Evolutionary conservation across 1,140 invertebrate genomes (phyloP).

Genomic region (Latrodectus geometricus): DNA sequence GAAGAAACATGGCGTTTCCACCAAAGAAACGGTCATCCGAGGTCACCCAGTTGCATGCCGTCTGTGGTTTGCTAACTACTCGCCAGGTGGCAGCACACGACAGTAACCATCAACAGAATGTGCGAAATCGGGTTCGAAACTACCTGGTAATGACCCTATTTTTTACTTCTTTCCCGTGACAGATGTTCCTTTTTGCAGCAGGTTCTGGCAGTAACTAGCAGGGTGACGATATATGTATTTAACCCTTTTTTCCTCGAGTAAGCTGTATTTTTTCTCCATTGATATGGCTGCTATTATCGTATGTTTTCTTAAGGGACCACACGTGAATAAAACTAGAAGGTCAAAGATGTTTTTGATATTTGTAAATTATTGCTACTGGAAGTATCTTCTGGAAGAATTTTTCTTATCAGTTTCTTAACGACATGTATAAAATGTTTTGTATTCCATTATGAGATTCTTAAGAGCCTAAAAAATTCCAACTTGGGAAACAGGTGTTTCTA

Average conservation of each 20-base stretch:
- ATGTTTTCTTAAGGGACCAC: not conserved
- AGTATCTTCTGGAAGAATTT: not conserved
- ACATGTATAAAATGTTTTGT: no score
- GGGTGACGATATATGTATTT: conserved; percentile 31
- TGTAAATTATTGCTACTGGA: not conserved
- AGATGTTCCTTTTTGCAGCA: conserved; percentile 41
- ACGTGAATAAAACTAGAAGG: conserved; percentile 5
- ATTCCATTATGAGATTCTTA: no score
- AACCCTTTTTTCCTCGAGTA: conserved; percentile 19
- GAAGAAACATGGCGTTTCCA: not conserved
- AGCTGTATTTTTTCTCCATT: not conserved
- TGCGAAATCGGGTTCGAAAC: conserved; percentile 24
- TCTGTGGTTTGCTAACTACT: not conserved
- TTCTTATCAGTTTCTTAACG: not conserved
- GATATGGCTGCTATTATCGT: conserved; percentile 8
- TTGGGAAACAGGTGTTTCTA: no score
- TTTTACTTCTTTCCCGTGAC: not conserved
- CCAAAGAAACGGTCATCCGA: conserved; percentile 32
- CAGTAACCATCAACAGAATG: not conserved
- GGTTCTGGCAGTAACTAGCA: conserved; percentile 13
- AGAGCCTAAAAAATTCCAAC: no score
- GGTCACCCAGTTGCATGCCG: conserved; percentile 49
- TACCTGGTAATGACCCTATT: conserved; percentile 20
- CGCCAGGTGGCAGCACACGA: conserved; percentile 40
- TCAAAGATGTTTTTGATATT: not conserved